phyloP scores from a whole-genome alignment of 2,888 invertebrate genomes.

The Latrodectus elegans region DNA sequence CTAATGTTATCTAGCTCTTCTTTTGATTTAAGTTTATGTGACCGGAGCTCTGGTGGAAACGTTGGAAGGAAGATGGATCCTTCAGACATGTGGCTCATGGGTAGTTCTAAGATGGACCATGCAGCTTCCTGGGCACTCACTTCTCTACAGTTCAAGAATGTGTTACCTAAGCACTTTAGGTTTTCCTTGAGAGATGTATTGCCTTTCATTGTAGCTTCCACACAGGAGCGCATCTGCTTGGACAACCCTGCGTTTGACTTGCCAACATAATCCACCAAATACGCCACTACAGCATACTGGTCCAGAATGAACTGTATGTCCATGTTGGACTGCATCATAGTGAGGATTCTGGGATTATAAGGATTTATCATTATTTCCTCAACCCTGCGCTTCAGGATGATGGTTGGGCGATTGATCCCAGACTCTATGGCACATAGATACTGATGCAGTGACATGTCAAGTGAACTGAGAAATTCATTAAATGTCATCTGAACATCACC shows the following conservation, averaged over 20 bases:
- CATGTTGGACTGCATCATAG: slow-evolving; percentile 73
- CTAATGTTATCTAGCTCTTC: slow-evolving; percentile 4
- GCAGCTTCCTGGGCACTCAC: slow-evolving; percentile 72
- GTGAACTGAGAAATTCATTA: neutral
- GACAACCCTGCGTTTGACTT: slow-evolving; percentile 67
- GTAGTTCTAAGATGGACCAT: slow-evolving; percentile 70
- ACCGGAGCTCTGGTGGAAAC: slow-evolving; percentile 71
- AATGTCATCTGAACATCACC: neutral
- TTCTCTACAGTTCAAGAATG: slow-evolving; percentile 71
- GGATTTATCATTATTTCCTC: slow-evolving; percentile 71
- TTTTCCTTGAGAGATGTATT: slow-evolving; percentile 70
- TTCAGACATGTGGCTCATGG: slow-evolving; percentile 69
- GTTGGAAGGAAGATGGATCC: slow-evolving; percentile 71
- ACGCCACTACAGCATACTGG: slow-evolving; percentile 73
- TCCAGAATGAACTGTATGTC: slow-evolving; percentile 74
- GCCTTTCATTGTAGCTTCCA: slow-evolving; percentile 71
- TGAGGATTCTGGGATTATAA: slow-evolving; percentile 71
- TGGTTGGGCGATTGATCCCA: slow-evolving; percentile 43
- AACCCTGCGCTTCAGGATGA: slow-evolving; percentile 71
- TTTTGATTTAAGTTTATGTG: slow-evolving; percentile 71
- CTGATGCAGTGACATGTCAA: slow-evolving; percentile 15
- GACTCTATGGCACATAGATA: slow-evolving; percentile 26
- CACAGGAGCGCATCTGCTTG: slow-evolving; percentile 67
- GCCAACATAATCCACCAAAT: slow-evolving; percentile 72
- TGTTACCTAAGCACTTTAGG: slow-evolving; percentile 70